Evolutionary conservation across 2,888 invertebrate species (phyloP), one percentile per base, ranked within the genome.

Genomic region (Magallana nippona): DNA sequence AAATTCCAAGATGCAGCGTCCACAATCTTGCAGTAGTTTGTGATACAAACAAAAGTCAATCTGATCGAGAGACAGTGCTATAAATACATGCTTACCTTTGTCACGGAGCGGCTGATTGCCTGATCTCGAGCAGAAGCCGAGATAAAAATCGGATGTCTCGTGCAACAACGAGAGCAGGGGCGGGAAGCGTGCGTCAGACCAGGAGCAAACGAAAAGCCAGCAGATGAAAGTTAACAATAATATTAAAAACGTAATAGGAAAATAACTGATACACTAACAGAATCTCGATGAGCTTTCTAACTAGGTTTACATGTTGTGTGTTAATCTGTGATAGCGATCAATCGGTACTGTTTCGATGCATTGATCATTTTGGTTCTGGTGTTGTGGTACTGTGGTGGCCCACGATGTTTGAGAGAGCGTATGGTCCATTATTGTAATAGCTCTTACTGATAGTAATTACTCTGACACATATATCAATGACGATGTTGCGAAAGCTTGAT

Each of bases 371-470:
- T 71, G 11, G 71, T 71, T 71, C 22, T 15, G 32, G 27, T 22
- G 27, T 13, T 32, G 27, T 27, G 27, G 13, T 27, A 13, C 27
- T 10, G 32, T 71, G 71, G 19, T 71, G 32, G 71, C 32, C 27
- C 19, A 44, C 44, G 44, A 19, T 27, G 22, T 15, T 27, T 15
- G 22, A 3, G 19, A 27, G 11, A 71, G 71, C 13, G 71, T 22
- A 13, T 71, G 27, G 71, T 71, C 71, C 71, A 71, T 71, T 71
- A 71, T 22, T 71, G 63, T 63, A 63, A 63, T 22, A 63, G 63
- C 22, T 63, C 63, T 13, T 22, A 15, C 27, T 71, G 71, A 71
- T 32, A 27, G 71, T 71, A 22, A 71, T 71, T 71, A 27, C 71
- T 22, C 22, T 71, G 15, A 71, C 71, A 71, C 32, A 71, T 71